These are phyloP conservation scores for Paralichthys olivaceus DNA, from an alignment of 2,113 vertebrate species.

Conservation along the genomic window DNA sequence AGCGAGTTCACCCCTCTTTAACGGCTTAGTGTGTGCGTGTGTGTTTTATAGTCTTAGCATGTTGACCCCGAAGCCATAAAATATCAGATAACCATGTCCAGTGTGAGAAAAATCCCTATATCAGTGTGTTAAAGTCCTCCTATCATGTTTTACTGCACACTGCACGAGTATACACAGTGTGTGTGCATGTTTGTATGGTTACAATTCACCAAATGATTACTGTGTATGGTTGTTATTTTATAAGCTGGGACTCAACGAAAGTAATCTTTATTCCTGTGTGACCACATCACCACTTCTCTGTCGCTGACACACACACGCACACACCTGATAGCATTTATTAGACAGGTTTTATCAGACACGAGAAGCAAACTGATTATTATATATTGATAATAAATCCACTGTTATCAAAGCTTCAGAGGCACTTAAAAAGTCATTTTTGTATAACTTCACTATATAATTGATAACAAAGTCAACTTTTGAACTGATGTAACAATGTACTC, in stretches of 20 bases:
- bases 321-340: background rate
- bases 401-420: background rate
- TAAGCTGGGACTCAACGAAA: slow-evolving; percentile 10
- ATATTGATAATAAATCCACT: background rate
- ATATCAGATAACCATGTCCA: slow-evolving; percentile 44
- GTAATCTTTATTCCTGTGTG: slow-evolving; percentile 23
- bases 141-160: slow-evolving; percentile 25
- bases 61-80: slow-evolving; percentile 39
- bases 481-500: background rate
- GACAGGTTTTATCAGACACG: background rate
- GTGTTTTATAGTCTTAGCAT: slow-evolving; percentile 28
- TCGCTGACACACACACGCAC: background rate
- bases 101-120: slow-evolving; percentile 29
- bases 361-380: background rate
- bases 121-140: slow-evolving; percentile 14
- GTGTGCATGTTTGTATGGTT: background rate
- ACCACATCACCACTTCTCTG: background rate
- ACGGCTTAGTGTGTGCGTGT: background rate
- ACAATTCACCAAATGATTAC: slow-evolving; percentile 1
- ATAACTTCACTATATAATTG: background rate
- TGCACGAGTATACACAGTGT: background rate
- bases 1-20: slow-evolving; percentile 27
- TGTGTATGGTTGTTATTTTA: slow-evolving; percentile 14
- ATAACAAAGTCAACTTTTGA: background rate
- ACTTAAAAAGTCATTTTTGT: background rate